Base-by-base conservation (phyloP, 1,140 invertebrate genomes). In the Drosophila pruinosa region DNA sequence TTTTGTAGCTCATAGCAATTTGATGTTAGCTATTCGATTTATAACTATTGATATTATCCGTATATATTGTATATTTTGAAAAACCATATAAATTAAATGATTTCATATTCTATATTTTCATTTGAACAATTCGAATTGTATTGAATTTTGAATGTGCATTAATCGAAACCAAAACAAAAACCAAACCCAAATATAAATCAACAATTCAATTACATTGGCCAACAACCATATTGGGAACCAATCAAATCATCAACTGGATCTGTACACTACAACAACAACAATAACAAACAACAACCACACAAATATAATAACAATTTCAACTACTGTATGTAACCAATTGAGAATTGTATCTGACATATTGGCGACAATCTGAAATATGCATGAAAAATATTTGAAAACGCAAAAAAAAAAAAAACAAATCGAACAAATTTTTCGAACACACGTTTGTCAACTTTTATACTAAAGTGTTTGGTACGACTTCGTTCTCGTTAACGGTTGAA, bases 401-500 rank as follows among this genome's bases (percentile, higher is more conserved):
- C 39, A 24, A 31, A 31, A 24, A 63, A 47, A 45, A 10, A 10
- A 48, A 65, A 65, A 72, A 26, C 10, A 62, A n/a, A 72, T 43
- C 70, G 63, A 71, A 74, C 68, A 45, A 45, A 39, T 48, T 50
- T 24, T 50, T 54, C 12, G 24, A 64, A 45, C 38, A 56, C 7
- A 4, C 15, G 47, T 2, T 4, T 54, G 12, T 54, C 21, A 14
- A 39, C n/a, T 41, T 62, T 38, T 72, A 89, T 81, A 90, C 76
- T 74, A 78, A 90, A 91, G 90, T 91, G 53, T 91, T 91, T 91
- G 90, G 90, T 77, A 91, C 89, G 70, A 91, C 90, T 75, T 91
- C 90, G 83, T 91, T 91, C 72, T 91, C 90, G 63, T 89, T 90
- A 70, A 91, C 89, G 90, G 90, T 91, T 91, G 90, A 91, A 91